These are phyloP conservation scores for Stercorarius parasiticus DNA, from an alignment of 2,113 vertebrate species.

Conservation along the genomic window DNA sequence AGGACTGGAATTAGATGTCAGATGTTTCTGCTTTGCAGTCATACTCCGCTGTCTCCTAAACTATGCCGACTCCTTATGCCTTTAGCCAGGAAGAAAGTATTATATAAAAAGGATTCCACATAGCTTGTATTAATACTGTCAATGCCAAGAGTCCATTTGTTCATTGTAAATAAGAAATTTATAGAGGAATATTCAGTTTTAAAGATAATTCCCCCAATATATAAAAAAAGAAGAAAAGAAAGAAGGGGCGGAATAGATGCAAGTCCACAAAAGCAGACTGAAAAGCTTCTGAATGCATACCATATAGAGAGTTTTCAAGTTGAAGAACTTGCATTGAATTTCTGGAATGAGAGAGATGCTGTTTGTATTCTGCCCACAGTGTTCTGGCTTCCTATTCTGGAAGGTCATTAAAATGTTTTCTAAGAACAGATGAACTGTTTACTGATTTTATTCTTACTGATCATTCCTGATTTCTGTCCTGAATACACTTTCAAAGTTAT, in stretches of 20 bases:
- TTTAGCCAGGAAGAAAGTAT: neutral
- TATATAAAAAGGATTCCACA: neutral
- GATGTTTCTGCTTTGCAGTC: neutral
- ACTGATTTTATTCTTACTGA: conserved; percentile 15
- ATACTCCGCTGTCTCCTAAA: neutral
- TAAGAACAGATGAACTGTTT: conserved; percentile 34
- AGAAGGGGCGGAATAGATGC: neutral
- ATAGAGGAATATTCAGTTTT: neutral
- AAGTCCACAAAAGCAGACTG: neutral
- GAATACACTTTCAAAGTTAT: conserved; percentile 43
- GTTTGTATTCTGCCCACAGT: conserved; percentile 53
- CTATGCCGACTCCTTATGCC: neutral
- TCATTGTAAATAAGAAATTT: neutral
- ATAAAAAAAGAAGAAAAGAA: neutral
- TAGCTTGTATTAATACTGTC: neutral
- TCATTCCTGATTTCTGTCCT: conserved; percentile 1
- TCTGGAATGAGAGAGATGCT: conserved; percentile 57
- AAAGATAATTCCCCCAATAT: neutral
- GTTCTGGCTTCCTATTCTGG: conserved; percentile 28
- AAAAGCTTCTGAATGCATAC: neutral
- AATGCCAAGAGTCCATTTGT: neutral
- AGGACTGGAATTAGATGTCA: neutral
- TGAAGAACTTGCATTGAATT: neutral
- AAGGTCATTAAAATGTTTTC: conserved; percentile 55
- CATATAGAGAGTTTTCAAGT: neutral